Percentiles rank a stretch among this genome's conserved stretches.
Conservation (phyloP, 1,140 invertebrate species). For the Halyomorpha halys region DNA sequence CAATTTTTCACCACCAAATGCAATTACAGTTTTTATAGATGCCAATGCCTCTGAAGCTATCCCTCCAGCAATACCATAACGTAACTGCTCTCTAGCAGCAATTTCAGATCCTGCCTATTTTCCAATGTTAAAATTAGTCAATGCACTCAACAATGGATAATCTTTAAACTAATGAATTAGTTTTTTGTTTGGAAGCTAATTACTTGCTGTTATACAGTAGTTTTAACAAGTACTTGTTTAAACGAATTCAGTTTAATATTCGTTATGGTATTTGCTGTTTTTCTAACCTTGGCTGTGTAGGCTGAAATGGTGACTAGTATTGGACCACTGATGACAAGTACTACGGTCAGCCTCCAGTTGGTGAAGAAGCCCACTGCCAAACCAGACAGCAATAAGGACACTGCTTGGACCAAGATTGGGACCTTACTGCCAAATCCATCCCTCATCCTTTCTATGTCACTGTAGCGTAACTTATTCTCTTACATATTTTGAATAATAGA, state of each 20-base stretch:
- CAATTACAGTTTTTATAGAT: conserved; percentile 65
- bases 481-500: too few species aligned
- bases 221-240: neutral
- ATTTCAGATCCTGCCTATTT: conserved; percentile 7
- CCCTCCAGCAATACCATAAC: conserved; percentile 61
- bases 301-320: conserved; percentile 52
- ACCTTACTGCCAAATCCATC: conserved; percentile 85
- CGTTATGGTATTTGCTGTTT: neutral
- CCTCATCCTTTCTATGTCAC: conserved; percentile 78
- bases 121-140: neutral
- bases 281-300: conserved; percentile 41
- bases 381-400: conserved; percentile 55
- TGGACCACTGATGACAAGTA: conserved; percentile 67
- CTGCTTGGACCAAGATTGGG: conserved; percentile 63
- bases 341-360: conserved; percentile 71
- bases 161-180: neutral
- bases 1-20: conserved; percentile 65
- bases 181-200: neutral
- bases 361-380: conserved; percentile 61
- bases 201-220: too few species aligned
- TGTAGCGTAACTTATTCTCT: conserved; percentile 34
- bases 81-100: conserved; percentile 37
- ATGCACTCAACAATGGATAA: neutral
- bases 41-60: conserved; percentile 73
- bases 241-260: neutral